Evolutionary conservation across 2,888 invertebrate species (phyloP).

Genomic region (Acanthosepion pharaonis): DNA sequence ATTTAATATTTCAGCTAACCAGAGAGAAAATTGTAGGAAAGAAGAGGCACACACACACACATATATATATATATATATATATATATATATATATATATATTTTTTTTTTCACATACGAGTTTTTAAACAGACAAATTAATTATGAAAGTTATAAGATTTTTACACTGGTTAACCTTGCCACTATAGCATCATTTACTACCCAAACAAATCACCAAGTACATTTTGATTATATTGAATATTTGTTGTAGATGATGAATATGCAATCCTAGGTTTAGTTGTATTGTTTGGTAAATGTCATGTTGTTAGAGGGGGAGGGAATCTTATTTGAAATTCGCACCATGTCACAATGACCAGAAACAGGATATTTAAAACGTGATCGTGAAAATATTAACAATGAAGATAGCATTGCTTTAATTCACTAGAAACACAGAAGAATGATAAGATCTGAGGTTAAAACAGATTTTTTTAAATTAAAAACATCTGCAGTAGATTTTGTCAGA

Average conservation of each 20-base stretch:
- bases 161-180: too few species aligned
- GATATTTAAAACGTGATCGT: not conserved
- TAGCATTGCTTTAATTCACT: not conserved
- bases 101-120: not conserved
- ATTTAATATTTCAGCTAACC: not conserved
- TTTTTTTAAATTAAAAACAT: not conserved
- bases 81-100: not conserved
- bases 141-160: too few species aligned
- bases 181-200: too few species aligned
- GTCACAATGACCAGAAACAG: conserved; percentile 33
- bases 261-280: not conserved
- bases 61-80: not conserved
- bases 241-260: not conserved
- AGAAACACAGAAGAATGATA: not conserved
- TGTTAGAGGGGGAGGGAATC: not conserved
- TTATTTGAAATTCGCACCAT: not conserved
- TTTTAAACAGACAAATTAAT: not conserved
- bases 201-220: too few species aligned
- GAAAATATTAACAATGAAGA: not conserved
- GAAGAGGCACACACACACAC: too few species aligned
- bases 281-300: not conserved
- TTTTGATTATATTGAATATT: not conserved
- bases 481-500: not conserved
- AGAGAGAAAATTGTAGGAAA: not conserved
- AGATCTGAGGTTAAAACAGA: not conserved